Evolutionary conservation across 2,797 vertebrate species (phyloP).

Genomic region (Hephaestus fuliginosus): DNA sequence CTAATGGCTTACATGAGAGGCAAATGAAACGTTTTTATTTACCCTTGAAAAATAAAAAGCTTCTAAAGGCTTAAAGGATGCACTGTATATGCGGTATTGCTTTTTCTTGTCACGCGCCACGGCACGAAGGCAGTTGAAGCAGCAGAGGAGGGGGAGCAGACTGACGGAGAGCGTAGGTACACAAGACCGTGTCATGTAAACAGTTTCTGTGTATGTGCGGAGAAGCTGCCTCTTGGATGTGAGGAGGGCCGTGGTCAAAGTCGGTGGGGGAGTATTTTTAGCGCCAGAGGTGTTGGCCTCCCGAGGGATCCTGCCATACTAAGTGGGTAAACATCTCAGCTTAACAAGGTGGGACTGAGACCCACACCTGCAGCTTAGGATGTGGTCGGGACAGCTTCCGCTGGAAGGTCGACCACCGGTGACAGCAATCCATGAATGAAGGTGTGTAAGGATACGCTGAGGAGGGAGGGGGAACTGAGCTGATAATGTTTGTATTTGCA

Average conservation of each 20-base stretch:
- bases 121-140: constrained; percentile 21
- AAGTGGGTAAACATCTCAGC: constrained; percentile 81
- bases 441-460: constrained; percentile 42
- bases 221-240: constrained; percentile 55
- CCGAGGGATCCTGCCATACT: constrained; percentile 53
- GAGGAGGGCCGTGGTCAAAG: constrained; percentile 56
- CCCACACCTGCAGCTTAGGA: constrained; percentile 74
- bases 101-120: constrained; percentile 18
- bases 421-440: constrained; percentile 64
- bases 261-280: constrained; percentile 62
- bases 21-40: constrained; percentile 35
- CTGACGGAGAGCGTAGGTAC: constrained; percentile 51
- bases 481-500: constrained; percentile 17
- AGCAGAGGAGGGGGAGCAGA: constrained; percentile 2
- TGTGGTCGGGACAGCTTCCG: constrained; percentile 70
- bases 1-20: not conserved
- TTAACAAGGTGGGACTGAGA: constrained; percentile 78
- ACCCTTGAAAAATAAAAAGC: constrained; percentile 20
- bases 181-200: constrained; percentile 69
- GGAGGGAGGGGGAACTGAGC: not conserved
- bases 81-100: constrained; percentile 12
- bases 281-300: constrained; percentile 68
- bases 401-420: constrained; percentile 52
- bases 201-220: constrained; percentile 53
- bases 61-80: constrained; percentile 23